Percentiles rank a stretch among this genome's conserved stretches.
Evolutionary conservation across 2,888 invertebrate species (phyloP).

Genomic region (Xestia c-nigrum): DNA sequence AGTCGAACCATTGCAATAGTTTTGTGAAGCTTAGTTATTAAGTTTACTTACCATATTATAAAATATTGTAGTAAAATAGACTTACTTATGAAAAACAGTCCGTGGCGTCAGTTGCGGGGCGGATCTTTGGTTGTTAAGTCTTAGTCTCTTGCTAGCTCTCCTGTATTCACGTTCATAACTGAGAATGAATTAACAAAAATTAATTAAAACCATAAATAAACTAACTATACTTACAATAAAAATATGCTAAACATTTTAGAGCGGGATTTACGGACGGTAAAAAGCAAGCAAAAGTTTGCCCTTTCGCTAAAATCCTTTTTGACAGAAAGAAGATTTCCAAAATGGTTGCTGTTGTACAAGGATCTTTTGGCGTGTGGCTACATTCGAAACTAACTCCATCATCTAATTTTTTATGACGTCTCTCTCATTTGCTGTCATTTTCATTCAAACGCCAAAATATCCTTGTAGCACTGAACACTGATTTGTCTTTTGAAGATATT

Average conservation of each 20-base stretch:
- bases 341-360: background rate
- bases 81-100: slow-evolving; percentile 93
- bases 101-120: slow-evolving; percentile 89
- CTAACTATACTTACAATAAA: background rate
- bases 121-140: slow-evolving; percentile 87
- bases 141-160: slow-evolving; percentile 90
- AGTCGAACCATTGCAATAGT: no score
- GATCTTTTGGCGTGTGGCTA: background rate
- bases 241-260: background rate
- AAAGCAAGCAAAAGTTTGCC: background rate
- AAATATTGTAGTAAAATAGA: background rate
- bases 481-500: background rate
- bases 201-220: background rate
- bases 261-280: background rate
- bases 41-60: no score
- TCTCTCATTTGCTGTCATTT: background rate
- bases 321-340: background rate
- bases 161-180: slow-evolving; percentile 89
- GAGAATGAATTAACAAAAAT: slow-evolving; percentile 58
- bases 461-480: background rate
- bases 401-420: background rate
- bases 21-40: no score
- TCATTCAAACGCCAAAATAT: background rate
- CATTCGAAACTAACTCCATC: no score
- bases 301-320: background rate